Evolutionary conservation across 2,797 vertebrate genomes (phyloP).

Genomic region (Bradypus variegatus): DNA sequence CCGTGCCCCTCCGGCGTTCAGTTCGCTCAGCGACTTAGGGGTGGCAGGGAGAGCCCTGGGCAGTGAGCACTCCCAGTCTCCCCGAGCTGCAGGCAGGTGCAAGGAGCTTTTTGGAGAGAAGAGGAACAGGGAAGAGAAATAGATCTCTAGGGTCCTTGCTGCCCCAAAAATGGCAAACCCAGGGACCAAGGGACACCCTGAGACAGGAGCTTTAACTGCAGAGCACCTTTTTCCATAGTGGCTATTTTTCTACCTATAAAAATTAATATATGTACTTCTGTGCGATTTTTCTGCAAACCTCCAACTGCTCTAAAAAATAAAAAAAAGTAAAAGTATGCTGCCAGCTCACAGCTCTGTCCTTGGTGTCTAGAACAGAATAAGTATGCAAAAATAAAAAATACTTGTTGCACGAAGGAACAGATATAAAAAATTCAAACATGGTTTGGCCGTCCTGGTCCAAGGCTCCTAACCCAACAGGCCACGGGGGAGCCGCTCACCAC

Average conservation of each 20-base stretch:
- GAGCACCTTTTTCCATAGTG: neutral
- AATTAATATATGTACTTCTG: no score
- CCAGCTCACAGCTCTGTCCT: neutral
- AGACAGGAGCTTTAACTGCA: neutral
- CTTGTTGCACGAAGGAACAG: neutral
- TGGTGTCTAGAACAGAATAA: neutral
- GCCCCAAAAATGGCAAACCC: neutral
- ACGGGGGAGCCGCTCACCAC: neutral
- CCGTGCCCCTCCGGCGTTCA: neutral
- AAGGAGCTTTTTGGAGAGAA: neutral
- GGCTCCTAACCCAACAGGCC: neutral
- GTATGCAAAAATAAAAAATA: neutral
- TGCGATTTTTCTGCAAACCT: no score
- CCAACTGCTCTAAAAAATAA: no score
- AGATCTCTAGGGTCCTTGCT: neutral
- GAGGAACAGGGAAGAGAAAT: neutral
- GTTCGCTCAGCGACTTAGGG: neutral
- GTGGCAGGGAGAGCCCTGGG: neutral
- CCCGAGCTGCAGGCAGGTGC: neutral
- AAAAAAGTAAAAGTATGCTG: neutral
- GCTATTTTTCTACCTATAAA: neutral
- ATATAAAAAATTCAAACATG: neutral
- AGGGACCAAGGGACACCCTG: neutral
- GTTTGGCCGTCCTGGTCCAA: neutral
- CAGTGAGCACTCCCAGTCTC: neutral